A percentile compares a stretch with the other conserved stretches of the same genome.
These are phyloP conservation scores for Caenorhabditis briggsae DNA, from an alignment of 1,140 invertebrate species.

Conservation along the genomic window DNA sequence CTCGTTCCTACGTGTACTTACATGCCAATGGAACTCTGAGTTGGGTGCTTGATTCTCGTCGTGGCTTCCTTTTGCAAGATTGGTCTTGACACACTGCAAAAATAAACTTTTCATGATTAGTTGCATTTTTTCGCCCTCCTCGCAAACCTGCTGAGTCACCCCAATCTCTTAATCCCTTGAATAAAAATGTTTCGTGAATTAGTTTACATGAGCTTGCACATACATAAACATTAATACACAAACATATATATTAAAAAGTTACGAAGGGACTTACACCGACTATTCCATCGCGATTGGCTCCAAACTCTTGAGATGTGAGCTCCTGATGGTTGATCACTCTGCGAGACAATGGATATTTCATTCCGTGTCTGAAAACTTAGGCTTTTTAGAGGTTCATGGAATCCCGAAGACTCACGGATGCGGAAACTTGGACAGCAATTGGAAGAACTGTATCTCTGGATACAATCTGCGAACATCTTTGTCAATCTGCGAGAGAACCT, in stretches of 20 bases:
- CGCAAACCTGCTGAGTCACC: not conserved
- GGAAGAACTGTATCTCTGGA: conserved; percentile 81
- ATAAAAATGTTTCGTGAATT: not conserved
- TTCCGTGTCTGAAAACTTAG: not conserved
- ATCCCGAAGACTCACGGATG: conserved; percentile 56
- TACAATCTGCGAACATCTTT: conserved; percentile 80
- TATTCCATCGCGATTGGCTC: conserved; percentile 1
- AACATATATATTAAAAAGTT: not conserved
- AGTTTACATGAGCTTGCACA: not conserved
- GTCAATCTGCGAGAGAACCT: conserved; percentile 80
- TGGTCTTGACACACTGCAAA: conserved; percentile 47
- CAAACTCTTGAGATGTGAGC: conserved; percentile 20
- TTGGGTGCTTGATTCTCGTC: conserved; percentile 10
- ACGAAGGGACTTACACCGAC: conserved; percentile 9
- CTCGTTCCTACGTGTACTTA: not conserved
- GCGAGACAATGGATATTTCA: conserved; percentile 16
- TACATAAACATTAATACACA: not conserved
- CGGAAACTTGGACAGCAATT: conserved; percentile 79
- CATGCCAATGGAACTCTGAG: conserved; percentile 16
- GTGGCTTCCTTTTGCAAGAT: conserved; percentile 13
- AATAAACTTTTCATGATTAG: not conserved
- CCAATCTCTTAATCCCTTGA: conserved; percentile 5
- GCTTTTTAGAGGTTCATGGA: not conserved
- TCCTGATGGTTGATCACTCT: conserved; percentile 38
- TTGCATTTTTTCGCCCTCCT: too few species aligned